Base-by-base conservation (phyloP, 2,113 vertebrate genomes). In the Holacanthus passer region DNA sequence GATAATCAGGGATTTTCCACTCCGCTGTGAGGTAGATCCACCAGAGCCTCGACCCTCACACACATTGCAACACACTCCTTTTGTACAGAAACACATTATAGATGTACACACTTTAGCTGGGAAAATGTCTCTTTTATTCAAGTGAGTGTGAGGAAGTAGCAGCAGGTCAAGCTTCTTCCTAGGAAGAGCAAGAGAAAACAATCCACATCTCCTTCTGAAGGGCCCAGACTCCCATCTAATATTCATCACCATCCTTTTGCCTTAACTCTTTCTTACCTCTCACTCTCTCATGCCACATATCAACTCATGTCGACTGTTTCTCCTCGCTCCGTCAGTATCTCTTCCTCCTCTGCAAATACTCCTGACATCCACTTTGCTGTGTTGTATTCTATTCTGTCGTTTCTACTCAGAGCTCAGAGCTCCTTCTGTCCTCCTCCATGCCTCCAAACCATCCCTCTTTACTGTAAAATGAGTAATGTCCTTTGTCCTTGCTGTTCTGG, bases 271-370 rank as follows among this genome's bases (percentile, higher is more conserved):
- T 60, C 77, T 52, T 67, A 74, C 60, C 77, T 68, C 32, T 80
- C 67, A 52, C 58, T 73, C 68, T 80, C 63, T 60, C 35, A 62
- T 32, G 68, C 82, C 82, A 83, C 85, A 86, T 88, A 85, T 91
- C 84, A 87, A 68, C 73, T 85, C 83, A 82, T 77, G 82, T 84
- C 48, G 76, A 89, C 86, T 85, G 39, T 74, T 77, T 52, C 69
- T 78, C 77, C 78, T 89, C 63, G 4, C 84, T 73, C 81, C 85
- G 83, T 83, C 88, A 81, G 71, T 85, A 71, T 73, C 74, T 85
- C 74, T 70, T 87, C 85, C 87, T 81, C 69, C 83, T 86, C 77
- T 27, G 68, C 77, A 77, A 88, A 74, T 64, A 47, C 9, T 52
- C 32, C 66, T 76, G 60, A 81, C 71, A 84, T 75, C 59, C 43